Base-by-base conservation (phyloP, 2,113 vertebrate species). In the Bambusicola thoracicus region DNA sequence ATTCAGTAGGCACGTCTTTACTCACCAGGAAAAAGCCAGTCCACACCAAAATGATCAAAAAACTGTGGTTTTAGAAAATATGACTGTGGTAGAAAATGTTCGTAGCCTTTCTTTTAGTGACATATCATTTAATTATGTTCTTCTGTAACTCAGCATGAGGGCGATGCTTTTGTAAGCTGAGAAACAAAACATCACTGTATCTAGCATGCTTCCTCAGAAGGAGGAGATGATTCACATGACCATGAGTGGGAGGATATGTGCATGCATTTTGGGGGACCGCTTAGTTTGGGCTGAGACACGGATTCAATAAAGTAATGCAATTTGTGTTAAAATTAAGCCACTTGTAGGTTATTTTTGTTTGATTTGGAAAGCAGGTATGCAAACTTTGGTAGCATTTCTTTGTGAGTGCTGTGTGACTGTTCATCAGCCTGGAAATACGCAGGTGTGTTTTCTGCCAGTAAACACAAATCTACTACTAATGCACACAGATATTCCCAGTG, bases 1-100 rank as follows among this genome's bases (percentile, higher is more conserved):
- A 77, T 86, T 93, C 81, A 73, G 43, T 79, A 93, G 92, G 63
- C 69, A 85, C 46, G 41, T 61, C 80, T 92, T 95, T 94, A 58
- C 87, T 94, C 61, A 83, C 77, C 65, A 87, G 81, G 77, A 94
- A 90, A 91, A 95, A 81, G 13, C 34, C 68, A 91, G 63, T 8
- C 7, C 25, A 25, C 5, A 65, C 58, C 55, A 55, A 89, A 90
- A 95, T 76, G 74, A 89, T 86, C 22, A 88, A 75, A 94, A 95
- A 68, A 1, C 2, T 11, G 74, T 89, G 89, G 75, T 48, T 94
- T 93, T 79, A 56, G 36, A 84, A 90, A 89, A 66, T 74, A 77
- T 55, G 89, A 21, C 63, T 85, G 68, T 85, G 78, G 46, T 92
- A 85, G 58, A 94, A 87, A 89, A 77, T 83, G 63, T 70, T 70